Evolutionary conservation across 2,888 invertebrate species (phyloP).

Genomic region (Cecidostiba fungosa): DNA sequence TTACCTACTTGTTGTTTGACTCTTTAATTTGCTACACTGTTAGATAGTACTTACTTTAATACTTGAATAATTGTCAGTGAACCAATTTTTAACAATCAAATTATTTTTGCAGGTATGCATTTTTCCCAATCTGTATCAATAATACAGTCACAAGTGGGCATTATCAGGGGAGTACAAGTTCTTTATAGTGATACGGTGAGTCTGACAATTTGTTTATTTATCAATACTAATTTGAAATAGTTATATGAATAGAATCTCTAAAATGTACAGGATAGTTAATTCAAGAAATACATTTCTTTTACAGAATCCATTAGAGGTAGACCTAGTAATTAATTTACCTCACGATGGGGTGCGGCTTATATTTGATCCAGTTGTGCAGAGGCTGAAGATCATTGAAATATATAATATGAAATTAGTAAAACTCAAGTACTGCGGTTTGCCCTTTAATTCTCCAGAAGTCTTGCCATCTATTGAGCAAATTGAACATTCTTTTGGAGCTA

Average conservation of each 20-base stretch:
- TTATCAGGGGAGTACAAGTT: slow-evolving; percentile 97
- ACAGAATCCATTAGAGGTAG: slow-evolving; percentile 96
- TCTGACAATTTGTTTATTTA: slow-evolving; percentile 64
- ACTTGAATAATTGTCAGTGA: slow-evolving; percentile 6
- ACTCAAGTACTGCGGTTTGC: slow-evolving; percentile 95
- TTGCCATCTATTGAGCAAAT: slow-evolving; percentile 98
- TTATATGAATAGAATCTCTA: background rate
- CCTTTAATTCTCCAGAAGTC: slow-evolving; percentile 96
- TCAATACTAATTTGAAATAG: slow-evolving; percentile 23
- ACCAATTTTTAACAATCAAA: background rate
- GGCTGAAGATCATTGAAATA: slow-evolving; percentile 98
- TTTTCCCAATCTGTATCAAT: slow-evolving; percentile 98
- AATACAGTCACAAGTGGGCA: slow-evolving; percentile 97
- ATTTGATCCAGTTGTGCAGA: slow-evolving; percentile 97
- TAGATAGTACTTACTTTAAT: background rate
- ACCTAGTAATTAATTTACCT: slow-evolving; percentile 97
- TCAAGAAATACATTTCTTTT: slow-evolving; percentile 76
- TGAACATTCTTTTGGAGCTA: slow-evolving; percentile 99
- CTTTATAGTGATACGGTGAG: slow-evolving; percentile 96
- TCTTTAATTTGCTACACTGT: background rate
- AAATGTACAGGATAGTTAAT: background rate
- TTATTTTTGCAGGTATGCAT: slow-evolving; percentile 93
- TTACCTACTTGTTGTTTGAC: slow-evolving; percentile 36
- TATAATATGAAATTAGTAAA: slow-evolving; percentile 98
- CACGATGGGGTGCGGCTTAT: slow-evolving; percentile 98